Evolutionary conservation across 2,888 invertebrate genomes (phyloP).

Genomic region (Macrophya alboannulata): DNA sequence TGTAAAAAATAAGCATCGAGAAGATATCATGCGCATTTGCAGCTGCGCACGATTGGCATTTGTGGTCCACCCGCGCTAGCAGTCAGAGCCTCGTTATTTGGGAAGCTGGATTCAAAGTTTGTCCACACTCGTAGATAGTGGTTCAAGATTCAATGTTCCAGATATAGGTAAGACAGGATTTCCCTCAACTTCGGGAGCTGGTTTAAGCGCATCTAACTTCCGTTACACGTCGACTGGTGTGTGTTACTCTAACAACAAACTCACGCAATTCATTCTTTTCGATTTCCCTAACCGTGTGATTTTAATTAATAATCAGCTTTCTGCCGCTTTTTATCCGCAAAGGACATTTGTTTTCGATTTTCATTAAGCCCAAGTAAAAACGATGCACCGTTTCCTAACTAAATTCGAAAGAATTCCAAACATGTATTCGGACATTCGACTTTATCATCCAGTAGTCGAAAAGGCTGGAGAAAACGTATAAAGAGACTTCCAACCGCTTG

Average conservation of each 20-base stretch:
- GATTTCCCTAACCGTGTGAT: neutral
- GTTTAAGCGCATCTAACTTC: neutral
- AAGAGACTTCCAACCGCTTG: no score
- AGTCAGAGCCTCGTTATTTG: neutral
- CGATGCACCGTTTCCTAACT: neutral
- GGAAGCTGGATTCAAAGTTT: neutral
- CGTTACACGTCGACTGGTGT: neutral
- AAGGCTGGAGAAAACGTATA: neutral
- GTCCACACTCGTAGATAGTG: neutral
- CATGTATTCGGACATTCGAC: neutral
- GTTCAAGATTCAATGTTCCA: neutral
- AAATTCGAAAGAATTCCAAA: neutral
- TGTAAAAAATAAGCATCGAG: conserved; percentile 38
- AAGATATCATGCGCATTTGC: neutral
- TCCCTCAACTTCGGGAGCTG: neutral
- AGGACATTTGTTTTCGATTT: neutral
- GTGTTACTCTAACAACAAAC: neutral
- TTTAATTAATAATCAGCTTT: neutral
- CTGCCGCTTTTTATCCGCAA: neutral
- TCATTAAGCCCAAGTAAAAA: neutral
- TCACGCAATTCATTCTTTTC: neutral
- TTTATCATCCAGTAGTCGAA: neutral
- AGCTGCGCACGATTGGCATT: conserved; percentile 18
- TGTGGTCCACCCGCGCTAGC: neutral
- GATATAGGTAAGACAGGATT: conserved; percentile 19